Conservation (phyloP, 2,113 vertebrate species). For the Nyctereutes procyonoides region DNA sequence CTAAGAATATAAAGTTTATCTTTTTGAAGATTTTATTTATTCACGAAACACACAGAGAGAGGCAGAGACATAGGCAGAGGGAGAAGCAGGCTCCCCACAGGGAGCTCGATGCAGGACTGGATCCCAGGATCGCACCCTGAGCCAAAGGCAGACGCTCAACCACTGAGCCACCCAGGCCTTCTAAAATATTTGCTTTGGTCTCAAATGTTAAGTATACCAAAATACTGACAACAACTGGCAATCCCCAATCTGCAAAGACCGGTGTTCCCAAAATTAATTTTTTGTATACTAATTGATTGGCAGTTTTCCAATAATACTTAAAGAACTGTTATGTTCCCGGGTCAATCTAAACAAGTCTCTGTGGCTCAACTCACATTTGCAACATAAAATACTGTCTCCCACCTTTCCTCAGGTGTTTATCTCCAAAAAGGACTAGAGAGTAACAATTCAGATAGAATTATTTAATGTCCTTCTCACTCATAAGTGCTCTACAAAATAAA, state of each 20-base stretch:
- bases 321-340: neutral
- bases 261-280: slow-evolving; percentile 16
- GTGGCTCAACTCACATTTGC: neutral
- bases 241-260: neutral
- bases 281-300: neutral
- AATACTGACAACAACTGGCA: neutral
- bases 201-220: slow-evolving; percentile 25
- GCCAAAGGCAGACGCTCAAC: too few species aligned
- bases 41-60: too few species aligned
- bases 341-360: neutral
- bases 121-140: too few species aligned
- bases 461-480: neutral
- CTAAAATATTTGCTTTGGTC: neutral
- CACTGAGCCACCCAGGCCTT: neutral
- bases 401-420: neutral
- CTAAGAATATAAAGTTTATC: slow-evolving; percentile 3
- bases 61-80: too few species aligned
- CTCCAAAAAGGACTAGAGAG: neutral
- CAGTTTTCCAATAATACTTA: slow-evolving; percentile 5
- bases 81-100: too few species aligned
- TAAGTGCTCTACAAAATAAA: neutral
- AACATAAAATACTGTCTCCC: neutral
- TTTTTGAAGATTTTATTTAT: too few species aligned
- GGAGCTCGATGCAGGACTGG: too few species aligned
- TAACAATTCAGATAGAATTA: neutral